Evolutionary conservation across 2,888 invertebrate species (phyloP).

Genomic region (Protodeltote pygarga): DNA sequence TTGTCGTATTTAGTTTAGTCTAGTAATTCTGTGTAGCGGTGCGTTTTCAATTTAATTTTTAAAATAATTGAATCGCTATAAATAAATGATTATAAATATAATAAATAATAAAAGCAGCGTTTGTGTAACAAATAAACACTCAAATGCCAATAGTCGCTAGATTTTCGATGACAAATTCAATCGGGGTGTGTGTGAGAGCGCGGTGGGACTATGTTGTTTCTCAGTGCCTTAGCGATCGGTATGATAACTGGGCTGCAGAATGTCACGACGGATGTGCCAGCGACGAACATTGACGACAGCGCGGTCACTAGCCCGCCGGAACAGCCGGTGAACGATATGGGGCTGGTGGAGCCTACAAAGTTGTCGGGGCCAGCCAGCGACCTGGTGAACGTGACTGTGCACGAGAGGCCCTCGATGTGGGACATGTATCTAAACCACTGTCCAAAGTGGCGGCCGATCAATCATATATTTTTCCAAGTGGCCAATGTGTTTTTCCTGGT

Average conservation of each 20-base stretch:
- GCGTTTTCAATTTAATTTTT: slow-evolving; percentile 43
- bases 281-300: slow-evolving; percentile 72
- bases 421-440: slow-evolving; percentile 86
- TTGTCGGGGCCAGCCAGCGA: slow-evolving; percentile 65
- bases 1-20: slow-evolving; percentile 49
- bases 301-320: slow-evolving; percentile 69
- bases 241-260: slow-evolving; percentile 81
- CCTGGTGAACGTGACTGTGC: slow-evolving; percentile 78
- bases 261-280: slow-evolving; percentile 74
- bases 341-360: slow-evolving; percentile 73
- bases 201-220: slow-evolving; percentile 84
- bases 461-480: slow-evolving; percentile 95
- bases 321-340: slow-evolving; percentile 68
- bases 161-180: slow-evolving; percentile 70
- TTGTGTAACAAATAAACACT: slow-evolving; percentile 59
- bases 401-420: slow-evolving; percentile 82
- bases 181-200: slow-evolving; percentile 58
- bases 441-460: slow-evolving; percentile 89
- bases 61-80: slow-evolving; percentile 34
- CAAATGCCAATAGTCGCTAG: slow-evolving; percentile 75
- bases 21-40: slow-evolving; percentile 46
- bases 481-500: slow-evolving; percentile 94
- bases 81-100: slow-evolving; percentile 27
- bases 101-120: slow-evolving; percentile 37
- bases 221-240: slow-evolving; percentile 84